A percentile compares a stretch with the other conserved stretches of the same genome.
Evolutionary conservation across 2,888 invertebrate species (phyloP).

Genomic region (Acanthosoma haemorrhoidale): DNA sequence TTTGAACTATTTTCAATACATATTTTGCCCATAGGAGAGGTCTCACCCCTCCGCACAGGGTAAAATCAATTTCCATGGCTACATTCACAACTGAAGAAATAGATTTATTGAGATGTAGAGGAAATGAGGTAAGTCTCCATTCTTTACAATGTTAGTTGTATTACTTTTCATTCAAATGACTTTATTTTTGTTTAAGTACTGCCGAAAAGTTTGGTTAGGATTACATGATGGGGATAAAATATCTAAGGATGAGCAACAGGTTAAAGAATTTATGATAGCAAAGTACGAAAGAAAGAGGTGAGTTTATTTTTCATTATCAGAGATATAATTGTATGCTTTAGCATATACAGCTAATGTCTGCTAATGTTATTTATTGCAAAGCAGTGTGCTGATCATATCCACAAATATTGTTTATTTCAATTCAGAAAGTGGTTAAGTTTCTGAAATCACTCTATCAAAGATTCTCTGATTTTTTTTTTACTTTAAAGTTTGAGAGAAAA

Average conservation of each 20-base stretch:
- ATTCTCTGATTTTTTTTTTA: too few species aligned
- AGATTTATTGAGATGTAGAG: slow-evolving; percentile 79
- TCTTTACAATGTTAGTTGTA: not conserved
- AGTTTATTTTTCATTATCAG: slow-evolving; percentile 55
- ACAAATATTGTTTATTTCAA: too few species aligned
- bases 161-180: not conserved
- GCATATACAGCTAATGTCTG: too few species aligned
- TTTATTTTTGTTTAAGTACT: slow-evolving; percentile 53
- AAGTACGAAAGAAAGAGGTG: slow-evolving; percentile 91
- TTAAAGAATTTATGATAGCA: slow-evolving; percentile 87
- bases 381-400: too few species aligned
- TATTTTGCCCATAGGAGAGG: slow-evolving; percentile 71
- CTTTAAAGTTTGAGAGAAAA: too few species aligned
- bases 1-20: too few species aligned
- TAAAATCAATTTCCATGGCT: slow-evolving; percentile 98
- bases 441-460: too few species aligned
- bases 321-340: too few species aligned
- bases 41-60: slow-evolving; percentile 93
- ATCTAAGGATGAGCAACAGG: slow-evolving; percentile 80
- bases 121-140: slow-evolving; percentile 65
- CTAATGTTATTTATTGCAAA: too few species aligned
- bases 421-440: too few species aligned
- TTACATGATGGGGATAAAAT: slow-evolving; percentile 64
- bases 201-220: slow-evolving; percentile 88
- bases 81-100: slow-evolving; percentile 94